Base-by-base conservation (phyloP, 1,140 invertebrate species). In the Aradophagus sp. region DNA sequence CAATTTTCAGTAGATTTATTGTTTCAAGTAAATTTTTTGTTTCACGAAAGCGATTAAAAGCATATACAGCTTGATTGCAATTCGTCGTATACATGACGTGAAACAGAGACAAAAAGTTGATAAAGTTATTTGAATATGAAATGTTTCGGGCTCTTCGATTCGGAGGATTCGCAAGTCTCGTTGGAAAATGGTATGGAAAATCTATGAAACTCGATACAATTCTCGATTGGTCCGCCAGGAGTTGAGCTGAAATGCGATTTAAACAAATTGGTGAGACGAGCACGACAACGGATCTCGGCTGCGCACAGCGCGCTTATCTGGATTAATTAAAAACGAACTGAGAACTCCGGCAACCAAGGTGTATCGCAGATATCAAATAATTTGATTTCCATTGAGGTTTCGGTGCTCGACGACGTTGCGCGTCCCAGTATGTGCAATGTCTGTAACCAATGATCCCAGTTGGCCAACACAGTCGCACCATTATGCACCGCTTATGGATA, bases 271-370 rank as follows among this genome's bases (percentile, higher is more conserved):
- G 58, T 34, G 59, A 36, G 73, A 34, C 66, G 47, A 48, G 42
- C 44, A 48, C 26, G 56, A 69, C 50, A 58, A 47, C 42, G 47
- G 48, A 68, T 56, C 50, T 48, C 15, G 32, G 45, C 52, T 70
- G 58, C 63, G 52, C 34, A 59, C 47, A 31, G 67, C 62, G 53
- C 73, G 73, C 73, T 71, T 77, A 79, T 77, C 69, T 74, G 73
- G 76, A 80, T 82, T 80, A 82, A 80, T 80, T 74, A 77, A 80
- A 80, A 80, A 77, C 77, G 78, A 79, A 79, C 76, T 77, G 79
- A 74, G 73, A 71, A 58, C 19, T 47, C 53, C 47, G 56, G 70
- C 72, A 68, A 77, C 75, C 76, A 72, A 73, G 75, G 77, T 78
- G 80, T 81, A 81, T 80, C 77, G 77, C 68, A 63, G 65, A 68